Conservation (phyloP, 2,888 invertebrate genomes). For the Cephus runcator region DNA sequence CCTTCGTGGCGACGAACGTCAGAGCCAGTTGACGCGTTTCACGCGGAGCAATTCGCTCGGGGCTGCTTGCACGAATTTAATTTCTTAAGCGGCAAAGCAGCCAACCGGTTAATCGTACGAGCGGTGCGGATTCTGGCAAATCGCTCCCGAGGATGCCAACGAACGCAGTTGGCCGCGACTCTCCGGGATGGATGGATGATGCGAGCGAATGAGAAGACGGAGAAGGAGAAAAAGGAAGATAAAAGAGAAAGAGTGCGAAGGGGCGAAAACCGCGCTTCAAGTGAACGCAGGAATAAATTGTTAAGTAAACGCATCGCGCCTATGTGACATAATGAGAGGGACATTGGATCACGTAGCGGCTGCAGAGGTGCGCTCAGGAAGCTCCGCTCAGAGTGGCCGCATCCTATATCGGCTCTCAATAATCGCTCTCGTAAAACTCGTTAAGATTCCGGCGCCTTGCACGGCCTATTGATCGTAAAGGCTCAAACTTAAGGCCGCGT, state of each 20-base stretch:
- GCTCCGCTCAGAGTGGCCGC: conserved; percentile 18
- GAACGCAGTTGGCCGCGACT: too few relatives aligned
- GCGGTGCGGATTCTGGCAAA: too few relatives aligned
- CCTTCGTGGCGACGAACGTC: conserved; percentile 3
- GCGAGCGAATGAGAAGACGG: neutral
- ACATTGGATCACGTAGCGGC: conserved; percentile 33
- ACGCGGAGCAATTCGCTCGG: too few relatives aligned
- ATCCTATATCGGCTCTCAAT: conserved; percentile 45
- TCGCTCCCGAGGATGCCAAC: too few relatives aligned
- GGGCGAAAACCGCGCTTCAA: neutral
- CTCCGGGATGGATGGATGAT: too few relatives aligned
- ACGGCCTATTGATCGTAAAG: neutral
- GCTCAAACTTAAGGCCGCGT: neutral
- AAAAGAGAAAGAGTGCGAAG: neutral
- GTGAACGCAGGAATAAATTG: conserved; percentile 27
- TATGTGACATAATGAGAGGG: conserved; percentile 47
- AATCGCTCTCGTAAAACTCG: conserved; percentile 47
- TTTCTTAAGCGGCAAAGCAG: too few relatives aligned
- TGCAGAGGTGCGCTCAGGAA: conserved; percentile 32
- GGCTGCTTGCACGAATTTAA: too few relatives aligned
- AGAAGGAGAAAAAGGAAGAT: conserved; percentile 4
- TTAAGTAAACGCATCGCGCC: conserved; percentile 35
- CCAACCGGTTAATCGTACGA: too few relatives aligned
- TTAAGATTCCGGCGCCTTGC: conserved; percentile 41
- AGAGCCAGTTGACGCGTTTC: neutral